Conservation (phyloP, 2,113 vertebrate species). For the Bombycilla garrulus region DNA sequence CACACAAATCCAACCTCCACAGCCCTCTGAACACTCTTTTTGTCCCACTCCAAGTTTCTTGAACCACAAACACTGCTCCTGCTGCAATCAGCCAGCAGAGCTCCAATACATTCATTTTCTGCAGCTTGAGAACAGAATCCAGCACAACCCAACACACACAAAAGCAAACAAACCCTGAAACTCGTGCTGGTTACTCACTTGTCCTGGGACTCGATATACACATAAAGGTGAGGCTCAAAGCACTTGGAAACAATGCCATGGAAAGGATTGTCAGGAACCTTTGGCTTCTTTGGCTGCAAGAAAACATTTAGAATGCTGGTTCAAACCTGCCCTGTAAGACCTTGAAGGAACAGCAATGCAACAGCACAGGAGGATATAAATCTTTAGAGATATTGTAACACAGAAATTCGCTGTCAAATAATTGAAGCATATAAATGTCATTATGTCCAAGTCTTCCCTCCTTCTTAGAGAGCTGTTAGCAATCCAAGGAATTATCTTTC, state of each 20-base stretch:
- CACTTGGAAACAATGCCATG: conserved; percentile 98
- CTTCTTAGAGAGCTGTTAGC: neutral
- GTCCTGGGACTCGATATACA: conserved; percentile 99
- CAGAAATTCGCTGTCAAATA: neutral
- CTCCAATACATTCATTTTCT: neutral
- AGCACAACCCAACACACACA: neutral
- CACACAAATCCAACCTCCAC: neutral
- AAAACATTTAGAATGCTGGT: conserved; percentile 1
- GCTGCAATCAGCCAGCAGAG: neutral
- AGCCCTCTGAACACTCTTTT: neutral
- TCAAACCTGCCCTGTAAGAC: neutral
- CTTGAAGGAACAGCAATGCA: neutral
- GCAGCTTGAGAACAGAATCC: neutral
- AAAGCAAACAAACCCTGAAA: neutral
- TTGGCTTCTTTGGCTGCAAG: conserved; percentile 91
- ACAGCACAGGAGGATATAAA: neutral
- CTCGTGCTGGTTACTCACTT: conserved; percentile 81
- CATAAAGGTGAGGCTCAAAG: conserved; percentile 97
- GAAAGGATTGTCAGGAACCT: conserved; percentile 94
- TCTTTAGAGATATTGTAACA: neutral
- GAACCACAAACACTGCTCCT: neutral
- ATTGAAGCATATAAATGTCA: neutral
- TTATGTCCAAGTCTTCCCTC: neutral
- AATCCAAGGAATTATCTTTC: neutral
- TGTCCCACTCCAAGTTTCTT: neutral